Evolutionary conservation across 2,888 invertebrate species (phyloP).

Genomic region (Calliphora vomitoria): DNA sequence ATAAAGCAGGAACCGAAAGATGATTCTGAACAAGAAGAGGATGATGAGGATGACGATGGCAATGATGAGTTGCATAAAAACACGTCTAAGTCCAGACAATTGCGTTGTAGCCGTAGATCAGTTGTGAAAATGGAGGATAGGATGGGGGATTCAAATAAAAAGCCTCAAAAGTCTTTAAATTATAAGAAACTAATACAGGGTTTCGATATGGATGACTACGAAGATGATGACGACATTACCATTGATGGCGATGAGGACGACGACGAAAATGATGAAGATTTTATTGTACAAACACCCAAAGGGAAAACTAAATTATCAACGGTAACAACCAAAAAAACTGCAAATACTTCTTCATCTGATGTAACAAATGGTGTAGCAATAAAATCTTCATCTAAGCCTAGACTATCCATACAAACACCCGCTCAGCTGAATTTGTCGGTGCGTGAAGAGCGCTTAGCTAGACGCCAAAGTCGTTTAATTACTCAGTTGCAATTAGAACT

Average conservation of each 20-base stretch:
- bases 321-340: conserved; percentile 30
- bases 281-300: conserved; percentile 53
- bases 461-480: conserved; percentile 65
- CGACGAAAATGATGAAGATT: conserved; percentile 73
- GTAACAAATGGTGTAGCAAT: background rate
- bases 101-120: conserved; percentile 70
- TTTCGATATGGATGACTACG: conserved; percentile 65
- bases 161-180: conserved; percentile 59
- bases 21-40: conserved; percentile 47
- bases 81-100: conserved; percentile 31
- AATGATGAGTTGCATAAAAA: conserved; percentile 18
- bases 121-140: conserved; percentile 83
- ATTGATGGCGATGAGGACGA: conserved; percentile 68
- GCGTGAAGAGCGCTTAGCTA: conserved; percentile 56
- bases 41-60: conserved; percentile 63
- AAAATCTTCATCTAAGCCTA: background rate
- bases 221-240: conserved; percentile 71
- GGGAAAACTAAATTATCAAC: conserved; percentile 46
- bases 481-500: conserved; percentile 65
- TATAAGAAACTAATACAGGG: conserved; percentile 56
- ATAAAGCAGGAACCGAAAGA: conserved; percentile 44
- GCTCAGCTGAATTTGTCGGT: conserved; percentile 45
- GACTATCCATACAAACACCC: background rate
- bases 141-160: conserved; percentile 82
- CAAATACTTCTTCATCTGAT: background rate